Evolutionary conservation across 2,113 vertebrate species (phyloP).

Genomic region (Reinhardtius hippoglossoides): DNA sequence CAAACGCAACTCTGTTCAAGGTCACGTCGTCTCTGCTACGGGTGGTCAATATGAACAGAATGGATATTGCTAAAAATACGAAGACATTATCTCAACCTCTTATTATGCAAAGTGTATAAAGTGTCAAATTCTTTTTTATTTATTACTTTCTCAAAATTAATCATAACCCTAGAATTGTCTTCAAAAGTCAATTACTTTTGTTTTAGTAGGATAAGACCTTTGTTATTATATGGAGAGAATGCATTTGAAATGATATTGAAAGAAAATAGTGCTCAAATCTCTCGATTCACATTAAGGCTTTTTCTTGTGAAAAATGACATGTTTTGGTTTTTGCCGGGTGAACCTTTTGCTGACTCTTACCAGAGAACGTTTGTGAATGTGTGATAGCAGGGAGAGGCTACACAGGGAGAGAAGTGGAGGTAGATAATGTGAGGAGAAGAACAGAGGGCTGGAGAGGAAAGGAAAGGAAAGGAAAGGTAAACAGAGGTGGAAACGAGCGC

Average conservation of each 20-base stretch:
- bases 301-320: background rate
- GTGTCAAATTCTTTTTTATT: too few species aligned
- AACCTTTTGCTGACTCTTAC: constrained; percentile 4
- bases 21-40: constrained; percentile 32
- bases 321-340: background rate
- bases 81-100: background rate
- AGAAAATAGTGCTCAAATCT: too few species aligned
- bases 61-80: background rate
- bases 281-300: background rate
- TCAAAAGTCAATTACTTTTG: too few species aligned
- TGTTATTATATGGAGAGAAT: too few species aligned
- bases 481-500: background rate
- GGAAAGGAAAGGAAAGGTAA: background rate
- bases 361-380: constrained; percentile 12
- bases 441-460: background rate
- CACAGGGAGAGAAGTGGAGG: background rate
- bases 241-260: background rate
- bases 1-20: constrained; percentile 32
- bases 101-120: background rate
- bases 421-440: background rate
- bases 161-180: too few species aligned
- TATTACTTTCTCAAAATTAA: too few species aligned
- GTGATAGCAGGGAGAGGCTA: background rate
- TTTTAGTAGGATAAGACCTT: too few species aligned
- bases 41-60: constrained; percentile 13